phyloP scores from a whole-genome alignment of 2,113 vertebrate species.

The Xiphorhynchus elegans region DNA sequence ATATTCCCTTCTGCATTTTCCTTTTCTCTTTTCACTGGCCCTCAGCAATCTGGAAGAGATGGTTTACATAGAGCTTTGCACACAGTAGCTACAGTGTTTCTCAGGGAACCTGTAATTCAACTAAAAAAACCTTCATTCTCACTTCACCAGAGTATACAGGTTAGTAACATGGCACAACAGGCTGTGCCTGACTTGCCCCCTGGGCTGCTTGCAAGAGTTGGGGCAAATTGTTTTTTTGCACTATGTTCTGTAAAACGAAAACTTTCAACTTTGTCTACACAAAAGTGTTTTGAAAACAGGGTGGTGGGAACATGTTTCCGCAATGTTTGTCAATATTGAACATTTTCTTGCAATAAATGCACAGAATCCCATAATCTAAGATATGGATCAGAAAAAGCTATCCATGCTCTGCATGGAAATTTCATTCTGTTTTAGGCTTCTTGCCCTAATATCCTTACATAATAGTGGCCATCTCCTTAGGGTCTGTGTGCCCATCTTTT shows the following conservation, averaged over 20 bases:
- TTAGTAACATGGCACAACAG: not conserved
- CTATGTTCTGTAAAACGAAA: not conserved
- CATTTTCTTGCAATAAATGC: not conserved
- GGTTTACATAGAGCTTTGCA: not conserved
- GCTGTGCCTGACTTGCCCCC: not conserved
- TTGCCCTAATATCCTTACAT: not conserved
- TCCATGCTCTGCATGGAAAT: not conserved
- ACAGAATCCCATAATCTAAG: not conserved
- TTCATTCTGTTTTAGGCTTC: not conserved
- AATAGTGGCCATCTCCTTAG: not conserved
- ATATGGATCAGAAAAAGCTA: not conserved
- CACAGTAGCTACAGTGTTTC: not conserved
- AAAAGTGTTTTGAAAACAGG: not conserved
- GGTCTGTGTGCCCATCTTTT: not conserved
- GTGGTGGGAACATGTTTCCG: not conserved
- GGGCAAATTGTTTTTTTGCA: accelerated
- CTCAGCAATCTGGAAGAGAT: not conserved
- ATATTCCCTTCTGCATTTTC: not conserved
- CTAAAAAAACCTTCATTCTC: accelerated
- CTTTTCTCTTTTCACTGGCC: not conserved
- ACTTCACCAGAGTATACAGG: accelerated
- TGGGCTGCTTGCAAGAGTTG: not conserved
- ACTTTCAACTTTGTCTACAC: not conserved
- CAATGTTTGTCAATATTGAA: not conserved
- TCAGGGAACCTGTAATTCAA: not conserved